phyloP scores from a whole-genome alignment of 2,113 vertebrate species.

The Hyla sarda region DNA sequence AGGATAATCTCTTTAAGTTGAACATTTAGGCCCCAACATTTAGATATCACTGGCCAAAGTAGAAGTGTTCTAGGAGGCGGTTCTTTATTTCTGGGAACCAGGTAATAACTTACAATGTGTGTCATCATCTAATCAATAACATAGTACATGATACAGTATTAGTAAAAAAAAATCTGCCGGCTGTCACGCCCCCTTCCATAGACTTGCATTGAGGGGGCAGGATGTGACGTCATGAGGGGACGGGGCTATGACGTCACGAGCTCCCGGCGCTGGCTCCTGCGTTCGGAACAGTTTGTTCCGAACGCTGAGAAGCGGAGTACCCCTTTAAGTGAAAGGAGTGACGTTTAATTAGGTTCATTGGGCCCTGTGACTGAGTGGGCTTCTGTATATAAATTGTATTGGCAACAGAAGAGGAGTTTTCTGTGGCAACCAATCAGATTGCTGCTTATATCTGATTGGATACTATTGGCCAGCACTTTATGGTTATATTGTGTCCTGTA shows the following conservation, averaged over 20 bases:
- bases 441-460: not conserved
- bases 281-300: too few species aligned
- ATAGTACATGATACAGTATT: slow-evolving; percentile 14
- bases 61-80: not conserved
- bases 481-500: not conserved
- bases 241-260: too few species aligned
- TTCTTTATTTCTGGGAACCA: not conserved
- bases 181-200: too few species aligned
- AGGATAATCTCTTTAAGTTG: too few species aligned
- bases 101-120: slow-evolving; percentile 1
- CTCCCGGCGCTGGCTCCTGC: too few species aligned
- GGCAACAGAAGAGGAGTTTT: not conserved
- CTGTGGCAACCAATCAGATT: not conserved
- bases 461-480: not conserved
- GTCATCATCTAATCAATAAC: not conserved
- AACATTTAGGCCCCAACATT: too few species aligned
- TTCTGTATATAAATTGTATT: too few species aligned
- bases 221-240: too few species aligned
- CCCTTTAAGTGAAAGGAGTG: too few species aligned
- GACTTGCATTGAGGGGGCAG: too few species aligned
- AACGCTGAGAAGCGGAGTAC: too few species aligned
- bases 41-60: not conserved
- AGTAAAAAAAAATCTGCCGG: slow-evolving; percentile 6
- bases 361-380: not conserved
- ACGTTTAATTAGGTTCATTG: not conserved